Percentiles rank a stretch among this genome's conserved stretches.
These are phyloP conservation scores for Rhea americana DNA, from an alignment of 2,113 vertebrate genomes.

Conservation along the genomic window DNA sequence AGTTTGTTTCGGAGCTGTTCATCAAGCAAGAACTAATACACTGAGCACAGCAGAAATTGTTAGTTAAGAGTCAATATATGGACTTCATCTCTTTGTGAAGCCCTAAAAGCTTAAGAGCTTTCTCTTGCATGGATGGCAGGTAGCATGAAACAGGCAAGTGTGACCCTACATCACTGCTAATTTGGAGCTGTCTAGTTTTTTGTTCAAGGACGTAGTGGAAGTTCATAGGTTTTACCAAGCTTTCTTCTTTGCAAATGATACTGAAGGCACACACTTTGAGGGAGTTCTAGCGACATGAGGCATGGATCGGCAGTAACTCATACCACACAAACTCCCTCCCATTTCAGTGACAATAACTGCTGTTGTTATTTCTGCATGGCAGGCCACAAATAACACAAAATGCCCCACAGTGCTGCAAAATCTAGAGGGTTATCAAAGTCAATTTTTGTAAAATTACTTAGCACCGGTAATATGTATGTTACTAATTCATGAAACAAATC, in stretches of 20 bases:
- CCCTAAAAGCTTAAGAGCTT: background rate
- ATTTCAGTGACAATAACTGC: background rate
- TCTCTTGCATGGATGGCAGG: background rate
- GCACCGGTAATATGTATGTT: background rate
- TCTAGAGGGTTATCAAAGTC: background rate
- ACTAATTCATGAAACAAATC: background rate
- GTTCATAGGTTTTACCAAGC: background rate
- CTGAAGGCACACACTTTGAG: fast-evolving
- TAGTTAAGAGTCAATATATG: constrained; percentile 26
- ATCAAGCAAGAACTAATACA: constrained; percentile 38
- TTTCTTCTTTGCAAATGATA: background rate
- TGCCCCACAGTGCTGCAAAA: background rate
- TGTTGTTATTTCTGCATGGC: background rate
- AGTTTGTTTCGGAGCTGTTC: constrained; percentile 24
- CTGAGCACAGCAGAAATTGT: background rate
- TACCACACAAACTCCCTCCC: background rate
- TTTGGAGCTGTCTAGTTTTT: background rate
- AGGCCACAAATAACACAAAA: background rate
- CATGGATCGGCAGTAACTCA: background rate
- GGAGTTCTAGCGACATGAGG: fast-evolving
- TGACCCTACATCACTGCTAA: background rate
- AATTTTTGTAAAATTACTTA: background rate
- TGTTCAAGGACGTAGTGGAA: background rate
- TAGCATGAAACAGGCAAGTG: background rate
- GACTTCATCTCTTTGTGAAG: background rate